A percentile compares a stretch with the other conserved stretches of the same genome.
Conservation (phyloP, 2,797 vertebrate genomes). For the Thunnus albacares region DNA sequence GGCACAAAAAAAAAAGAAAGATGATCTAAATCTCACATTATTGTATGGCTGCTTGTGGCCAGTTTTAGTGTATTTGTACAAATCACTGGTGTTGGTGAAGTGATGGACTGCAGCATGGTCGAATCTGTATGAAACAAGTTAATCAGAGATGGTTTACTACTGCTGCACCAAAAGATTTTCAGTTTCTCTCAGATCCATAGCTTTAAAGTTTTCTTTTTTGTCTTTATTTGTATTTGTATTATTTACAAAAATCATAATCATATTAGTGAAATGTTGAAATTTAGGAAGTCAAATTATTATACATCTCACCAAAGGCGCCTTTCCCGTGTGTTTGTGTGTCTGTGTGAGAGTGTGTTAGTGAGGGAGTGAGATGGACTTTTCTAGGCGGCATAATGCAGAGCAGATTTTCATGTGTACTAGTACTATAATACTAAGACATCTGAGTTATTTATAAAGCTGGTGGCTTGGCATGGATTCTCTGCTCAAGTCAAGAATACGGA, state of each 20-base stretch:
- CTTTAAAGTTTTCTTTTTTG: conserved; percentile 5
- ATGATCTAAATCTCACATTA: conserved; percentile 8
- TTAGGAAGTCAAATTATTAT: conserved; percentile 8
- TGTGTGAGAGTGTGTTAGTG: background rate
- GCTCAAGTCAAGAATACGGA: conserved; percentile 6
- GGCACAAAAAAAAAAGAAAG: background rate
- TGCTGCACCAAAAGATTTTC: conserved; percentile 8
- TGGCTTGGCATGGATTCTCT: conserved; percentile 9
- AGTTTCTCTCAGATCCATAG: conserved; percentile 27
- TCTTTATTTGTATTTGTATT: conserved; percentile 22
- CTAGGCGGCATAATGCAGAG: background rate
- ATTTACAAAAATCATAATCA: background rate
- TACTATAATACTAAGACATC: conserved; percentile 10
- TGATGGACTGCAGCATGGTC: conserved; percentile 22
- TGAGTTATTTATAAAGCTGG: conserved; percentile 26
- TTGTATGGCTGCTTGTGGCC: background rate
- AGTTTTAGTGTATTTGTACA: conserved; percentile 30
- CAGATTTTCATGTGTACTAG: background rate
- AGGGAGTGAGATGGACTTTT: background rate
- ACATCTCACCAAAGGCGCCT: conserved; percentile 51
- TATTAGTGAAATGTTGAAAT: background rate
- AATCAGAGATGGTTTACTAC: conserved; percentile 1
- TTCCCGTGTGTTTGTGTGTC: conserved; percentile 19
- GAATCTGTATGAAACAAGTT: conserved; percentile 23
- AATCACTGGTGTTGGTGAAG: conserved; percentile 5